Conservation (phyloP, 2,888 invertebrate genomes). For the Allophyes oxyacanthae region DNA sequence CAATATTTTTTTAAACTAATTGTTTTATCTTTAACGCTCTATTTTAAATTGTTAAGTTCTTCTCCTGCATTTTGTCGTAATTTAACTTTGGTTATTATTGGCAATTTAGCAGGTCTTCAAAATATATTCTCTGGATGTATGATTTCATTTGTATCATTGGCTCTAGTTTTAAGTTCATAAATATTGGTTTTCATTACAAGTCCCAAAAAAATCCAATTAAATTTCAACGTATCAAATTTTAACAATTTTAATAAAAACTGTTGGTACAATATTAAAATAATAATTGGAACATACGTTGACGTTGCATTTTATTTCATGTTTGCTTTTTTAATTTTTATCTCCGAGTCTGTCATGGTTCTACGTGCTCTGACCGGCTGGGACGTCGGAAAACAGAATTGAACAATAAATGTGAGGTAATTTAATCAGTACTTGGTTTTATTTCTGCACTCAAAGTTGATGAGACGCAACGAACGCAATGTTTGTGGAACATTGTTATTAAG, state of each 20-base stretch:
- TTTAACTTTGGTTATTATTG: no score
- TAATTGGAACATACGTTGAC: conserved; percentile 5
- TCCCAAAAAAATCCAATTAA: no score
- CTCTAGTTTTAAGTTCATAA: conserved; percentile 1
- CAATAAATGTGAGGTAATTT: conserved; percentile 42
- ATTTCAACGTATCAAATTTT: no score
- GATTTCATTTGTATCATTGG: background rate
- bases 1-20: conserved; percentile 6
- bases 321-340: conserved; percentile 26
- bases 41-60: no score
- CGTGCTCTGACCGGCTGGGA: conserved; percentile 8
- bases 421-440: conserved; percentile 44
- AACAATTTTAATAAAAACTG: background rate
- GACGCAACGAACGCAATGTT: conserved; percentile 14
- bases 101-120: no score
- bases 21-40: background rate
- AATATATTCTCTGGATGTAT: background rate
- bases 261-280: conserved; percentile 14
- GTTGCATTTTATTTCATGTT: conserved; percentile 36
- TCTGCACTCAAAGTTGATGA: conserved; percentile 37
- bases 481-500: background rate
- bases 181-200: no score
- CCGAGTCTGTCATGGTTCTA: conserved; percentile 31
- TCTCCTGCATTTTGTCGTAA: no score
- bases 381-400: conserved; percentile 36